phyloP scores from a whole-genome alignment of 2,888 invertebrate genomes.

The Phortica magna region DNA sequence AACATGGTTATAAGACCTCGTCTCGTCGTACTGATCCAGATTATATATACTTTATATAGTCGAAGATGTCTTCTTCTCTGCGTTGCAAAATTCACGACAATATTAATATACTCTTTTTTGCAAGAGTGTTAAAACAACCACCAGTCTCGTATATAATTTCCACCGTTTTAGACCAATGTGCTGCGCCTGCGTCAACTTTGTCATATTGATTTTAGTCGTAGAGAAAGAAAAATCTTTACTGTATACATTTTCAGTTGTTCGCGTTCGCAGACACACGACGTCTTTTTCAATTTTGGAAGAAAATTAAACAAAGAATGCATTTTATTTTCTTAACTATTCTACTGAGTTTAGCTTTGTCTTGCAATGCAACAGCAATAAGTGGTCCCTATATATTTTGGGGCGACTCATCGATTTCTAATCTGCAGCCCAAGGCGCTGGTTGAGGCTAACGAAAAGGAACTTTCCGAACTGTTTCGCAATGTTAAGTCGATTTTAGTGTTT shows the following conservation, averaged over 20 bases:
- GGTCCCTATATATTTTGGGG: conserved; percentile 83
- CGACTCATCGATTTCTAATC: conserved; percentile 79
- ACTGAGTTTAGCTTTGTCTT: conserved; percentile 58
- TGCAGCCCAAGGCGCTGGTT: conserved; percentile 79
- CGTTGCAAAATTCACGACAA: too few relatives aligned
- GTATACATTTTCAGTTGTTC: conserved; percentile 42
- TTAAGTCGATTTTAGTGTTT: conserved; percentile 81
- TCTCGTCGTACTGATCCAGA: too few relatives aligned
- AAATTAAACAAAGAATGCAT: conserved; percentile 58
- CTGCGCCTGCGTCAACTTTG: conserved; percentile 1
- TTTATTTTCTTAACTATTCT: conserved; percentile 57
- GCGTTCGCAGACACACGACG: conserved; percentile 27
- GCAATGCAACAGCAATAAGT: conserved; percentile 79
- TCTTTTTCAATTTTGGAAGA: conserved; percentile 27
- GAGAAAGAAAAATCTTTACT: conserved; percentile 2
- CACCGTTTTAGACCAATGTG: background rate
- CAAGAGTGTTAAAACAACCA: background rate
- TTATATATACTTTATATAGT: too few relatives aligned
- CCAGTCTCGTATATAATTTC: background rate
- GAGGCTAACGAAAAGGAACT: conserved; percentile 80
- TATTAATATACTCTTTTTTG: too few relatives aligned
- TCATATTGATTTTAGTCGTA: background rate
- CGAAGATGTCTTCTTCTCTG: too few relatives aligned
- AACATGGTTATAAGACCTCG: too few relatives aligned
- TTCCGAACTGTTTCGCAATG: conserved; percentile 81